Percentiles rank a stretch among this genome's conserved stretches.
These are phyloP conservation scores for Hipparchia sbordonii DNA, from an alignment of 2,888 invertebrate species.

Conservation along the genomic window DNA sequence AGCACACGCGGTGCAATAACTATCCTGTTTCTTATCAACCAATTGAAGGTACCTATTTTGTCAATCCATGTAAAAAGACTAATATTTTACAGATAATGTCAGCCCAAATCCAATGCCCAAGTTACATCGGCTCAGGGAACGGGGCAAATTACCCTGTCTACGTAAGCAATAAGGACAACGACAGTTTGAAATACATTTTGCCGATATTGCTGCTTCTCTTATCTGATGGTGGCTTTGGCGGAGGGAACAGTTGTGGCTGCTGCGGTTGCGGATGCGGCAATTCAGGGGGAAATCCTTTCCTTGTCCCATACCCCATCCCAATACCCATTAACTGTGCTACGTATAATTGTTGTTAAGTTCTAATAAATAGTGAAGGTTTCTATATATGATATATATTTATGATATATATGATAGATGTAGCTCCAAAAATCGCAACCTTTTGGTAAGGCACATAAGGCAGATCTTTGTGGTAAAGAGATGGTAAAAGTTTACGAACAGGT, in stretches of 20 bases:
- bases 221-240: slow-evolving; percentile 47
- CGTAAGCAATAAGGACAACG: slow-evolving; percentile 51
- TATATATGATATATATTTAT: no score
- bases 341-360: slow-evolving; percentile 26
- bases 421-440: no score
- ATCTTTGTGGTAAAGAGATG: no score
- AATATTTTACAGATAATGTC: slow-evolving; percentile 48
- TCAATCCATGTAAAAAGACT: background rate
- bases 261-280: slow-evolving; percentile 41
- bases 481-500: no score
- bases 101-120: slow-evolving; percentile 51
- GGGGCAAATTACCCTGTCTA: slow-evolving; percentile 53
- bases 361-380: no score
- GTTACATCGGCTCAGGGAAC: slow-evolving; percentile 46
- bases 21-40: background rate
- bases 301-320: slow-evolving; percentile 58
- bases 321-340: slow-evolving; percentile 50
- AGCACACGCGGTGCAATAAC: no score
- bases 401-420: no score
- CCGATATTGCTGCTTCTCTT: slow-evolving; percentile 58
- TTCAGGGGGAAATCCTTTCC: slow-evolving; percentile 47
- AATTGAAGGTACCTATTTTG: no score
- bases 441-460: no score
- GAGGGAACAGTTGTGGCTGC: slow-evolving; percentile 41
- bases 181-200: slow-evolving; percentile 49